Conservation (phyloP, 2,797 vertebrate species). For the Artibeus jamaicensis region DNA sequence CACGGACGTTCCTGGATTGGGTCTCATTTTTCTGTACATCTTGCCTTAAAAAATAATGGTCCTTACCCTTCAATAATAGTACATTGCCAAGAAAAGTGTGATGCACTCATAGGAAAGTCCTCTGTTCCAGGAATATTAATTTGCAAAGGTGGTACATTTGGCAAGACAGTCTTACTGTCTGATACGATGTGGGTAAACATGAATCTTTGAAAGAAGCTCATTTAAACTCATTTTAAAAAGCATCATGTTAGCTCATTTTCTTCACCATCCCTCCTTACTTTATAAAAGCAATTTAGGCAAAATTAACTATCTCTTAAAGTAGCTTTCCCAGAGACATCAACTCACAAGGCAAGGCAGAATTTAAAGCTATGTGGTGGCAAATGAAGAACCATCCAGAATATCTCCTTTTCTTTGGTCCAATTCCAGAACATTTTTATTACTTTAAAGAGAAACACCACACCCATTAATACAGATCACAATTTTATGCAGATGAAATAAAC, state of each 20-base stretch:
- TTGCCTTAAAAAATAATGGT: background rate
- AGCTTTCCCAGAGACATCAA: background rate
- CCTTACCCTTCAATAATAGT: background rate
- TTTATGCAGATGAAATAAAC: background rate
- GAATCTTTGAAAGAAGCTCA: constrained; percentile 7
- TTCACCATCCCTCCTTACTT: background rate
- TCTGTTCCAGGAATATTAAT: background rate
- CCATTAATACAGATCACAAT: background rate
- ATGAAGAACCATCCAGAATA: accelerated
- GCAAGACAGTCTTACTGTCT: background rate
- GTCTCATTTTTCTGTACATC: background rate
- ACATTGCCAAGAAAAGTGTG: background rate
- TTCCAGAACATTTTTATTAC: background rate
- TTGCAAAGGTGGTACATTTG: background rate
- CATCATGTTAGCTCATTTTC: background rate
- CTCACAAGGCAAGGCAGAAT: background rate
- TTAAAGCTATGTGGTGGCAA: background rate
- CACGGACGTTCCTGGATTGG: background rate
- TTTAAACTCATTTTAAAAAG: constrained; percentile 11
- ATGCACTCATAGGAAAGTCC: background rate
- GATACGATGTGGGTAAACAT: background rate
- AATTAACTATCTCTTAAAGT: background rate
- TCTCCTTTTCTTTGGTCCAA: too few species aligned
- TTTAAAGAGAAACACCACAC: background rate
- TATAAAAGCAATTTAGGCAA: background rate